phyloP scores from a whole-genome alignment of 2,113 vertebrate genomes.

The Gopherus flavomarginatus region DNA sequence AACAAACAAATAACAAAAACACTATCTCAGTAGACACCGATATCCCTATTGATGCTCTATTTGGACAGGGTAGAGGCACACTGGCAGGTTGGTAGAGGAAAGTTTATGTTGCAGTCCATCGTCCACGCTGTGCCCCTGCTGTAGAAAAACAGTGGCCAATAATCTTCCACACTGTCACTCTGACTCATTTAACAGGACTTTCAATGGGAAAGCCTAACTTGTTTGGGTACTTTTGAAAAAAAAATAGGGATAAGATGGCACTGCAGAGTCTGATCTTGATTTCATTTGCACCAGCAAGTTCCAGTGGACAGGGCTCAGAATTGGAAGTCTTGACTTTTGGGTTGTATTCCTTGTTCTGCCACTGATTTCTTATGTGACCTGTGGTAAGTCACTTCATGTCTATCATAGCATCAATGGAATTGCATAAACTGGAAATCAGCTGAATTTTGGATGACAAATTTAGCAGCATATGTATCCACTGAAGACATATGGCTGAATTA shows the following conservation, averaged over 20 bases:
- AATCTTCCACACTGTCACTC: neutral
- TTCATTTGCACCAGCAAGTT: neutral
- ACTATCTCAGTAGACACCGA: neutral
- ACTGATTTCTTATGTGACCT: rapidly evolving
- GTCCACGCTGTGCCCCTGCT: neutral
- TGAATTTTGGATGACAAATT: neutral
- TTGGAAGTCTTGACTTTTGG: neutral
- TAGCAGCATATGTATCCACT: neutral
- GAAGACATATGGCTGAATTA: rapidly evolving
- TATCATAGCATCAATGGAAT: neutral
- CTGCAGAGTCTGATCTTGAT: neutral
- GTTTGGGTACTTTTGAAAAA: neutral
- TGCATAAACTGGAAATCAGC: neutral
- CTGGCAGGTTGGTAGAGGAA: neutral
- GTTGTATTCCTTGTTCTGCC: neutral
- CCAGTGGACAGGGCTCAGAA: neutral
- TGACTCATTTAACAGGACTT: neutral
- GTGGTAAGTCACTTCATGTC: neutral
- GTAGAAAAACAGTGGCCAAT: neutral
- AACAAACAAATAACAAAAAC: neutral
- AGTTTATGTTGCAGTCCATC: neutral
- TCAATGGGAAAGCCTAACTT: neutral
- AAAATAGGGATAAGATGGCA: neutral
- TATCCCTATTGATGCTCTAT: neutral
- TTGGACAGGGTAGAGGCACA: neutral